Evolutionary conservation across 2,797 vertebrate species (phyloP).

Genomic region (Thripadectes ignobilis): DNA sequence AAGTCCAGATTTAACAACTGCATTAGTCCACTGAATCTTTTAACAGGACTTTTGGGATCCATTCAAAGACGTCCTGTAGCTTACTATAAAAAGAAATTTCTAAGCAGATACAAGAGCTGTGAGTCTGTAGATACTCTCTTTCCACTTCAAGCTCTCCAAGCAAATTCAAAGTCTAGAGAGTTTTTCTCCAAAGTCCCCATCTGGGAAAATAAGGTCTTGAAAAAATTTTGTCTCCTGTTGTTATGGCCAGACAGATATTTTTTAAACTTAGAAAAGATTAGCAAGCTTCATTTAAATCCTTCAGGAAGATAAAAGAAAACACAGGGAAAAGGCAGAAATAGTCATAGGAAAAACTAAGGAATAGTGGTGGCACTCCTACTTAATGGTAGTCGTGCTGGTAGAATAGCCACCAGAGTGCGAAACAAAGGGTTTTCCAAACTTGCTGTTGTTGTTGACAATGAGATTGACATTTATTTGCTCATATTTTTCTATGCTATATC

Average conservation of each 20-base stretch:
- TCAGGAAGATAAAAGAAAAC: not conserved
- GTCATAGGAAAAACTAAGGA: not conserved
- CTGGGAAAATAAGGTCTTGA: conserved; percentile 20
- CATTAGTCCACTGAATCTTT: not conserved
- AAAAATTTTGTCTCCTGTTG: not conserved
- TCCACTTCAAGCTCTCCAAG: not conserved
- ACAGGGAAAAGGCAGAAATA: not conserved
- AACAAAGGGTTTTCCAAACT: not conserved
- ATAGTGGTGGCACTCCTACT: not conserved
- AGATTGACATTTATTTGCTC: not conserved
- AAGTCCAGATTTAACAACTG: not conserved
- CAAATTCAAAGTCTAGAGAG: not conserved
- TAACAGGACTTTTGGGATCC: not conserved
- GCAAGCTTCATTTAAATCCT: not conserved
- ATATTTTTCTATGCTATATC: not conserved
- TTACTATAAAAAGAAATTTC: conserved; percentile 5
- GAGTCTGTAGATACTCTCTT: not conserved
- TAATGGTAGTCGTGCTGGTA: not conserved
- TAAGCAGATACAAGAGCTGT: conserved; percentile 28
- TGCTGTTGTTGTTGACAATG: not conserved
- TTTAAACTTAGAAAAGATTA: not conserved
- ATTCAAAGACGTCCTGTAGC: not conserved
- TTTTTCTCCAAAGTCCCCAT: not conserved
- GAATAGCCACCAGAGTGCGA: not conserved
- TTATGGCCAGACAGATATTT: not conserved